phyloP scores from a whole-genome alignment of 2,113 vertebrate genomes.

The Todiramphus chloris region DNA sequence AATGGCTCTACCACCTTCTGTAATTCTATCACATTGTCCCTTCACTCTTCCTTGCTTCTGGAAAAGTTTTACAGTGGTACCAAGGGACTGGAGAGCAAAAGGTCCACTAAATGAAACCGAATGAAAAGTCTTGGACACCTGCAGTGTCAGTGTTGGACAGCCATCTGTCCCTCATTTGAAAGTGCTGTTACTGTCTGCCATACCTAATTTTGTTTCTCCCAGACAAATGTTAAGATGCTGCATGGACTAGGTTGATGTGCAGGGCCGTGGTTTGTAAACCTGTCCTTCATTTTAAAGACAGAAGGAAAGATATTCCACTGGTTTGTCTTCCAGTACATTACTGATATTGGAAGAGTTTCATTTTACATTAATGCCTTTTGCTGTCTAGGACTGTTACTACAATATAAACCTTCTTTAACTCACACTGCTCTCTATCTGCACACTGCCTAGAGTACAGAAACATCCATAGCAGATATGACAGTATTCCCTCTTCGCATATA shows the following conservation, averaged over 20 bases:
- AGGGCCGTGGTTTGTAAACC: neutral
- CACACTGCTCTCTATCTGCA: neutral
- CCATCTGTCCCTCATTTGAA: slow-evolving; percentile 49
- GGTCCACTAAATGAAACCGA: neutral
- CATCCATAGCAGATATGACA: neutral
- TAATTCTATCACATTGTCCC: slow-evolving; percentile 10
- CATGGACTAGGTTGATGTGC: neutral
- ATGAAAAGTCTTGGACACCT: slow-evolving; percentile 30
- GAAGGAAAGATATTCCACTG: neutral
- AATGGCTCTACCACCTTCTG: neutral
- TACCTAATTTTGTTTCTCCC: slow-evolving; percentile 1
- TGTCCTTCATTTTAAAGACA: neutral
- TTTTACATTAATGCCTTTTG: neutral
- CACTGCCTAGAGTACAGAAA: neutral
- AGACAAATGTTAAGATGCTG: neutral
- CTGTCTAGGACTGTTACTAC: neutral
- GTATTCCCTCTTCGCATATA: neutral
- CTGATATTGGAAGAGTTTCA: neutral
- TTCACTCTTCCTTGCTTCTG: neutral
- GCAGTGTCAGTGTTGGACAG: neutral
- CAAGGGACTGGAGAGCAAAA: slow-evolving; percentile 28
- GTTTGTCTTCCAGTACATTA: neutral
- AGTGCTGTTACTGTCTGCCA: neutral
- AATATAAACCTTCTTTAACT: neutral
- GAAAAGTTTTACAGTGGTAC: neutral